Conservation (phyloP, 2,113 vertebrate genomes). For the Sus scrofa region DNA sequence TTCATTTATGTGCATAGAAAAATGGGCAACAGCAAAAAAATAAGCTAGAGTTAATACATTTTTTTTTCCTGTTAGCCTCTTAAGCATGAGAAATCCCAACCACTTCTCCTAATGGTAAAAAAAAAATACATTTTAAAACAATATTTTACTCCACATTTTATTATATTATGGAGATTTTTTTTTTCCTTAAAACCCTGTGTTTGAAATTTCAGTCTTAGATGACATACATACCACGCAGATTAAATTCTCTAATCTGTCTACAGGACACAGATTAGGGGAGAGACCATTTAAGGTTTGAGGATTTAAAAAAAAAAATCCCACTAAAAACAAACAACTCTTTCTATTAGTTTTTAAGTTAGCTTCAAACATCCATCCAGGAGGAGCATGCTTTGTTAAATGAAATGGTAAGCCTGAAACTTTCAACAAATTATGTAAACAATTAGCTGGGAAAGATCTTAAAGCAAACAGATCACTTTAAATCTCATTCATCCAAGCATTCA, state of each 20-base stretch:
- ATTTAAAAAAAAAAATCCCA: not conserved
- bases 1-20: slow-evolving; percentile 89
- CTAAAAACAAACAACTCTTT: slow-evolving; percentile 38
- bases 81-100: slow-evolving; percentile 81
- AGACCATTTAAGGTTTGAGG: slow-evolving; percentile 18
- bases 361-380: not conserved
- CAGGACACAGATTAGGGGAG: not conserved
- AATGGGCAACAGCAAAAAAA: slow-evolving; percentile 28
- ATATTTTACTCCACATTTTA: not conserved
- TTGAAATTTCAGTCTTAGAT: not conserved
- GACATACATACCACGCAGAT: not conserved
- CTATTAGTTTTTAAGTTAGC: not conserved
- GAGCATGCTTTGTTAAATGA: slow-evolving; percentile 25
- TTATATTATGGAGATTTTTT: not conserved
- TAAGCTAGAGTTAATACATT: slow-evolving; percentile 86
- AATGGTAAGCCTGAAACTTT: slow-evolving; percentile 61
- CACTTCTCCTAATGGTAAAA: slow-evolving; percentile 27
- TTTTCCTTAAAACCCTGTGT: not conserved
- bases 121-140: not conserved
- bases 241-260: not conserved
- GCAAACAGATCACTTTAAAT: slow-evolving; percentile 4
- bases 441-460: slow-evolving; percentile 45
- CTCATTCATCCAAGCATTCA: not conserved
- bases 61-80: slow-evolving; percentile 93
- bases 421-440: slow-evolving; percentile 65